Conservation (phyloP, 2,797 vertebrate genomes). For the Acipenser transmontanus region DNA sequence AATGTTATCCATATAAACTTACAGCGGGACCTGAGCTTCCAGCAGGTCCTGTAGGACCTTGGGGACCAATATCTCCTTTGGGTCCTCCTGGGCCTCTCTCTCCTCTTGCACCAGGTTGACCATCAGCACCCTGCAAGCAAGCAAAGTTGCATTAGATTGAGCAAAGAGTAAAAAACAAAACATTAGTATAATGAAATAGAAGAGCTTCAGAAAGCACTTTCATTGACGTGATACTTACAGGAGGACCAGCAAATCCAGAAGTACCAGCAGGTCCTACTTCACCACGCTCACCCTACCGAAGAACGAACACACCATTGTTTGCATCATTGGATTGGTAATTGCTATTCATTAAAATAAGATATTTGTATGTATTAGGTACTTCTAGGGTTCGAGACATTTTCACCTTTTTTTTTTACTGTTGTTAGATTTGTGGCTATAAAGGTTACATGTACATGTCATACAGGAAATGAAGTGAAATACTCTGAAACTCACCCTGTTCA, state of each 20-base stretch:
- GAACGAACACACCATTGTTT: constrained; percentile 8
- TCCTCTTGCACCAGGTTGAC: constrained; percentile 84
- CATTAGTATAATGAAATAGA: not conserved
- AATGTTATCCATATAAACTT: constrained; percentile 47
- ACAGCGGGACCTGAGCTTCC: constrained; percentile 84
- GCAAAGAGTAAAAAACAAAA: not conserved
- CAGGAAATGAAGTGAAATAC: too few species aligned
- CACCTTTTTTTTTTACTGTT: too few species aligned
- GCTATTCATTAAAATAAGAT: too few species aligned
- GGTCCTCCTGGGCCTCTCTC: constrained; percentile 80
- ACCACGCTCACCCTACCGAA: constrained; percentile 86
- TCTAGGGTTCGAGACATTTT: too few species aligned
- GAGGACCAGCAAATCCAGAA: constrained; percentile 86
- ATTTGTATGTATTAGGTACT: too few species aligned
- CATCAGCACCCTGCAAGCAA: constrained; percentile 78
- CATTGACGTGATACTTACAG: constrained; percentile 67
- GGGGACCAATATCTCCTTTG: constrained; percentile 81
- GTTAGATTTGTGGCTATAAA: too few species aligned
- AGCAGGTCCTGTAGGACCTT: constrained; percentile 70
- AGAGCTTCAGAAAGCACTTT: constrained; percentile 2
- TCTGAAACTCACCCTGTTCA: too few species aligned
- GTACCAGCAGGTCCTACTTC: constrained; percentile 86
- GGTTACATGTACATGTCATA: too few species aligned
- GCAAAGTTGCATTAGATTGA: too few species aligned
- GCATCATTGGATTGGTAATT: too few species aligned